These are phyloP conservation scores for Venustaconcha ellipsiformis DNA, from an alignment of 1,140 invertebrate species.

Conservation along the genomic window DNA sequence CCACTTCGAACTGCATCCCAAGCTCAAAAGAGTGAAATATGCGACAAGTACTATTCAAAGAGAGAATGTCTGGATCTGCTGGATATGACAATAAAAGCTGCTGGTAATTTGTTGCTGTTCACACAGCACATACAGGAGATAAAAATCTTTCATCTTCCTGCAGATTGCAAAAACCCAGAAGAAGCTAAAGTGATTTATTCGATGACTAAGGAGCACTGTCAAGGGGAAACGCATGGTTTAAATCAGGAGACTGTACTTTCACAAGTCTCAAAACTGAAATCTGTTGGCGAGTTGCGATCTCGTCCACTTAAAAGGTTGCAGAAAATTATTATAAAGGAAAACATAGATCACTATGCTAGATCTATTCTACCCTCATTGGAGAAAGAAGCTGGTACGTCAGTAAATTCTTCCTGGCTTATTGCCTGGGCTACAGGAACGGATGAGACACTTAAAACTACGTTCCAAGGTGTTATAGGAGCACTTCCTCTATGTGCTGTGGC, in stretches of 20 bases:
- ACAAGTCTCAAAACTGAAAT: no score
- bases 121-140: constrained; percentile 60
- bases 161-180: constrained; percentile 8
- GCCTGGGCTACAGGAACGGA: constrained; percentile 14
- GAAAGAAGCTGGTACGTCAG: no score
- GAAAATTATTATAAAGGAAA: no score
- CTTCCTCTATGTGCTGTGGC: constrained; percentile 30
- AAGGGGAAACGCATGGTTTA: no score
- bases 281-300: no score
- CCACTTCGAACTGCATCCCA: constrained; percentile 54
- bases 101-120: constrained; percentile 59
- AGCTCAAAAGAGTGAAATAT: constrained; percentile 56
- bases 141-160: constrained; percentile 50
- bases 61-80: constrained; percentile 53
- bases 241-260: no score
- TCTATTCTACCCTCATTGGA: no score
- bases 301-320: no score
- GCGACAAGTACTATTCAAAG: constrained; percentile 42
- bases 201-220: no score
- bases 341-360: no score
- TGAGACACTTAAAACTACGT: background rate
- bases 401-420: constrained; percentile 15
- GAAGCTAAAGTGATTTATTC: constrained; percentile 3
- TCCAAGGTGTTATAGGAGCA: constrained; percentile 15
- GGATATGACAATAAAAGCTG: constrained; percentile 43